phyloP scores from a whole-genome alignment of 2,797 vertebrate species.

The Naso thynnoides region DNA sequence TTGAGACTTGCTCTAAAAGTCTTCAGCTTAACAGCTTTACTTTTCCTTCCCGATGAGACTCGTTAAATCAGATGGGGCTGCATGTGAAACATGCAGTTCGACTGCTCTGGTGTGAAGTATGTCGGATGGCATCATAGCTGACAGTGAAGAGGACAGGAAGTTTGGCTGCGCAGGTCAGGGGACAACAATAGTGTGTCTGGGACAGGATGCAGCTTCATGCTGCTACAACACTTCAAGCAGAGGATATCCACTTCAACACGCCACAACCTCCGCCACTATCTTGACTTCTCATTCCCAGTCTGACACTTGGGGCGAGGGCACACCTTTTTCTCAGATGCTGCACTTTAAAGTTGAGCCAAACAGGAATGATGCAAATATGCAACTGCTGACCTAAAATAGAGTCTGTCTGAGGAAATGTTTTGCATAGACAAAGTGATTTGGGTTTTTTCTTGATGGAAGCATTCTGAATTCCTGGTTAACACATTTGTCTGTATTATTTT shows the following conservation, averaged over 20 bases:
- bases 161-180: constrained; percentile 28
- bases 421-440: constrained; percentile 7
- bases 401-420: constrained; percentile 42
- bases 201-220: constrained; percentile 80
- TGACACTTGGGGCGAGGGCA: constrained; percentile 35
- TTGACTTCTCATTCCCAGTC: constrained; percentile 35
- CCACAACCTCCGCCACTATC: constrained; percentile 25
- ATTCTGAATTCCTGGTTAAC: constrained; percentile 10
- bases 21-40: neutral
- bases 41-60: neutral
- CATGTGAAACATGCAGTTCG: constrained; percentile 1
- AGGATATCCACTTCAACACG: constrained; percentile 74
- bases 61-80: constrained; percentile 5
- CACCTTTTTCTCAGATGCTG: constrained; percentile 27
- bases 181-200: constrained; percentile 62
- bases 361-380: constrained; percentile 39
- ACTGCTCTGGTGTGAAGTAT: constrained; percentile 13
- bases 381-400: constrained; percentile 38
- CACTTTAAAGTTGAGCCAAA: constrained; percentile 62
- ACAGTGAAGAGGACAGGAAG: constrained; percentile 62
- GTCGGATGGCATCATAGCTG: constrained; percentile 1
- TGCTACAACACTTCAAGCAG: constrained; percentile 27
- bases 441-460: neutral
- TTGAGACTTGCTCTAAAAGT: neutral
- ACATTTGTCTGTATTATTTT: neutral